Evolutionary conservation across 2,113 vertebrate species (phyloP).

Genomic region (Helogale parvula): DNA sequence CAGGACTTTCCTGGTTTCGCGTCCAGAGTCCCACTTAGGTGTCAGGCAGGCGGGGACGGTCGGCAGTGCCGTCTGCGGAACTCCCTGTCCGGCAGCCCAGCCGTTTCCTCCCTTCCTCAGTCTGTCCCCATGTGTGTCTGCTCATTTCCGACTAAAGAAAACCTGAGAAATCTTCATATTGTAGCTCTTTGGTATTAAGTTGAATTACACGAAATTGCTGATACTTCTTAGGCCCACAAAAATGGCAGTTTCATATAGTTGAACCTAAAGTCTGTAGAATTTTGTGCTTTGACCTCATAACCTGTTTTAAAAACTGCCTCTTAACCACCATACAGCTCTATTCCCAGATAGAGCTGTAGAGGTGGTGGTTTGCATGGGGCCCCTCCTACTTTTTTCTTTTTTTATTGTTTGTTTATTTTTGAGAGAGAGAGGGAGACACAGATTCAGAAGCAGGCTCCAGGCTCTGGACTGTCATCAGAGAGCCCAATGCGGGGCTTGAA

Average conservation of each 20-base stretch:
- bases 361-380: not conserved
- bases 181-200: not conserved
- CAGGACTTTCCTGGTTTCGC: not conserved
- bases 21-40: not conserved
- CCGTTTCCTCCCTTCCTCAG: not conserved
- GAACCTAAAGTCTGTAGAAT: not conserved
- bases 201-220: not conserved
- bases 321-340: not conserved
- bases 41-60: not conserved
- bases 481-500: too few species aligned
- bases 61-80: not conserved
- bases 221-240: not conserved
- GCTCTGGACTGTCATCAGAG: too few species aligned
- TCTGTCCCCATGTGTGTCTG: not conserved
- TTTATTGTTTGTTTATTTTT: too few species aligned
- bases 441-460: too few species aligned
- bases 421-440: too few species aligned
- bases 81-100: not conserved
- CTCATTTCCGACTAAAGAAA: slow-evolving; percentile 20
- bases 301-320: not conserved
- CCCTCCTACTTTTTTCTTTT: not conserved
- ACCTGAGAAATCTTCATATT: not conserved
- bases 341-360: not conserved
- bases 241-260: not conserved
- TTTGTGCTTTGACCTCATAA: not conserved